Evolutionary conservation across 2,888 invertebrate species (phyloP), one percentile per base, ranked within the genome.

Genomic region (Acanthopleura granulata): DNA sequence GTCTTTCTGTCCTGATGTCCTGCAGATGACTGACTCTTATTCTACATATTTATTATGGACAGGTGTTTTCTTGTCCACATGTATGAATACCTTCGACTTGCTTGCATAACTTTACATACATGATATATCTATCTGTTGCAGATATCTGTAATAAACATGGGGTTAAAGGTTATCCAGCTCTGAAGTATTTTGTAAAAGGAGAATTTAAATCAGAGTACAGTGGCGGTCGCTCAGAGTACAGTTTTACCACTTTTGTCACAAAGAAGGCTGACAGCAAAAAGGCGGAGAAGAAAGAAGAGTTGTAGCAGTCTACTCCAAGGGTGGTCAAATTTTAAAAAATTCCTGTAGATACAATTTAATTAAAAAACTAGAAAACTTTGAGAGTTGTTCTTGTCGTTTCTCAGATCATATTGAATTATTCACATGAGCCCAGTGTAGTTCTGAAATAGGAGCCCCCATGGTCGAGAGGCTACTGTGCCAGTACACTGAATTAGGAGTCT

Each of bases 151-250:
- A 92, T 50, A 91, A 91, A 57, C 93, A 95, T 84, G 93, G 93
- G 66, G 93, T 96, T 0, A 93, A 92, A 78, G 96, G 96, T 0
- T 96, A 95, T 90, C 96, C 96, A 18, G 95, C 96, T 0, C 92
- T 96, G 77, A 94, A 95, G 87, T 75, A 85, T 50, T 86, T 81
- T 89, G 94, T 93, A 85, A 93, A 94, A 80, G 94, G 93, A 93
- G 88, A 93, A 94, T 91, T 88, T 75, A 81, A 91, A 0, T 91
- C 93, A 69, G 92, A 92, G 72, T 96, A 95, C 86, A 93, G 91
- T 62, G 95, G 94, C 0, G 95, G 94, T 0, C 92, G 95, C 18
- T n/a, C n/a, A n/a, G 18, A 18, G 22, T 57, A 18, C 57, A 18
- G 22, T n/a, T 57, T 57, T 57, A 57, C n/a, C 57, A 57, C 18